These are phyloP conservation scores for Xestia c-nigrum DNA, from an alignment of 2,888 invertebrate genomes.

Conservation along the genomic window DNA sequence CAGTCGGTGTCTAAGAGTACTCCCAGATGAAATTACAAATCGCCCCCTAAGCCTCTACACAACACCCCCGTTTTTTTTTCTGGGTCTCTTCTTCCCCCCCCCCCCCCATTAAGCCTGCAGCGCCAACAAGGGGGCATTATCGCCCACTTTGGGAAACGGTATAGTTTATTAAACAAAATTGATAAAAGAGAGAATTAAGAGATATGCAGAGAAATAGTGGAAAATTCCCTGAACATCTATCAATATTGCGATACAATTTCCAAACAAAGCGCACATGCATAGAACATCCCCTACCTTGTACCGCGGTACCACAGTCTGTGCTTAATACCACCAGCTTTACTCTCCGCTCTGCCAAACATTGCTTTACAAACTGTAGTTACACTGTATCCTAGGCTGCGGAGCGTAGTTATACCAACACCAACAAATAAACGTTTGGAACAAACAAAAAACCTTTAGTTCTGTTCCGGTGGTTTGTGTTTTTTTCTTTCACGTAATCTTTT, in stretches of 20 bases:
- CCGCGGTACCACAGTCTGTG: slow-evolving; percentile 7
- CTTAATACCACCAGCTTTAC: slow-evolving; percentile 47
- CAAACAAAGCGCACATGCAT: slow-evolving; percentile 15
- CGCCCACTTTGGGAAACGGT: too few species aligned
- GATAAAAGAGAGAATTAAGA: neutral
- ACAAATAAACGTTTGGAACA: slow-evolving; percentile 35
- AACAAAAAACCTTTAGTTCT: slow-evolving; percentile 38
- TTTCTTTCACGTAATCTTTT: slow-evolving; percentile 1
- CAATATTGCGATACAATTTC: slow-evolving; percentile 7
- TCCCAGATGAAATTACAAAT: too few species aligned
- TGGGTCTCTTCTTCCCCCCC: too few species aligned
- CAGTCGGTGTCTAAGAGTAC: too few species aligned
- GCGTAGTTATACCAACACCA: slow-evolving; percentile 28
- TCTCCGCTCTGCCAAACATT: slow-evolving; percentile 46
- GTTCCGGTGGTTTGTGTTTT: slow-evolving; percentile 6
- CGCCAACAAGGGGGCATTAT: too few species aligned
- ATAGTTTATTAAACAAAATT: neutral
- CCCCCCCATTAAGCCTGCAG: too few species aligned
- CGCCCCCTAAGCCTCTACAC: too few species aligned
- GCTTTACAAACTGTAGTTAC: slow-evolving; percentile 44
- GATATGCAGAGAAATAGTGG: neutral
- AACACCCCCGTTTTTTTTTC: too few species aligned
- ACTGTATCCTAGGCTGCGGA: slow-evolving; percentile 17
- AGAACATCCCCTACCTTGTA: slow-evolving; percentile 21
- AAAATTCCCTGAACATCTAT: neutral